Percentiles rank a stretch among this genome's conserved stretches.
These are phyloP conservation scores for Spea hammondii DNA, from an alignment of 2,797 vertebrate genomes.

Conservation along the genomic window DNA sequence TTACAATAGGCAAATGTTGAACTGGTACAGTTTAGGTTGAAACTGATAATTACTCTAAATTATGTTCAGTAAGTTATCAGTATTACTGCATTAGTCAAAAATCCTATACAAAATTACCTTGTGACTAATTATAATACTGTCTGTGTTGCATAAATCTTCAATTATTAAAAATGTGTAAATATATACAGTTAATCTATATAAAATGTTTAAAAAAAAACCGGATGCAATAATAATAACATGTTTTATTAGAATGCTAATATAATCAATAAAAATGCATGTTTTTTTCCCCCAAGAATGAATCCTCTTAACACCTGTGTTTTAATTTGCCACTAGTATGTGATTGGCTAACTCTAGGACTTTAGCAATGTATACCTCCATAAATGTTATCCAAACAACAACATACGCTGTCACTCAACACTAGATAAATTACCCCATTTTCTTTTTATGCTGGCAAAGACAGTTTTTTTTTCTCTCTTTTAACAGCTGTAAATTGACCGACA, in stretches of 20 bases:
- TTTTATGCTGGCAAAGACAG: conserved; percentile 36
- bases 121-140: too few relatives aligned
- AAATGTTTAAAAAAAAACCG: too few relatives aligned
- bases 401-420: conserved; percentile 42
- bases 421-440: conserved; percentile 48
- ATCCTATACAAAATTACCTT: too few relatives aligned
- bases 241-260: conserved; percentile 31
- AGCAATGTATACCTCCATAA: conserved; percentile 40
- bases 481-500: conserved; percentile 42
- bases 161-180: too few relatives aligned
- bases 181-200: too few relatives aligned
- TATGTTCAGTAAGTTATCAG: background rate
- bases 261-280: background rate
- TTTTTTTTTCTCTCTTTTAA: conserved; percentile 29
- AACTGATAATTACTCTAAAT: conserved; percentile 55
- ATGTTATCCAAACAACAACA: conserved; percentile 41
- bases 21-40: conserved; percentile 40
- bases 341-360: conserved; percentile 31
- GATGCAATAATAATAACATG: too few relatives aligned
- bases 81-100: too few relatives aligned
- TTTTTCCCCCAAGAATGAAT: conserved; percentile 2
- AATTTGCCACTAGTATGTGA: conserved; percentile 22
- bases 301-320: background rate
- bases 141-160: too few relatives aligned
- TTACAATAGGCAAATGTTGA: conserved; percentile 18